Percentiles rank a stretch among this genome's conserved stretches.
Evolutionary conservation across 2,113 vertebrate species (phyloP).

Genomic region (Sylvilagus bachmani): DNA sequence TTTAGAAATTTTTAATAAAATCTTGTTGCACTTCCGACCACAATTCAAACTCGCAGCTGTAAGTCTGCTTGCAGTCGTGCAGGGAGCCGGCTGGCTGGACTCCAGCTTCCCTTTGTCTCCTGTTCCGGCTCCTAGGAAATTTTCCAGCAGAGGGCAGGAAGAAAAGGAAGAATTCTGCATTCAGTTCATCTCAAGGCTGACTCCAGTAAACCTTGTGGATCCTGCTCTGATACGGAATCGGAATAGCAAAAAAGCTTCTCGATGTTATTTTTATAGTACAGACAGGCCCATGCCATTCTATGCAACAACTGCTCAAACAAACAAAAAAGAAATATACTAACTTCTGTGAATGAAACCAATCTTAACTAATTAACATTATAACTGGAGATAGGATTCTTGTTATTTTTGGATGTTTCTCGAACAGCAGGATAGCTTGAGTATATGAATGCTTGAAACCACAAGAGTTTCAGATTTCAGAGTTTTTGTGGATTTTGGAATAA

Average conservation of each 20-base stretch:
- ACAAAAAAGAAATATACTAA: not conserved
- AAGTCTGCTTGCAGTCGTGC: not conserved
- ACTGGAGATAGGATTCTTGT: not conserved
- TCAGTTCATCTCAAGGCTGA: not conserved
- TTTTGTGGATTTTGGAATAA: too few relatives aligned
- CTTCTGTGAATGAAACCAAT: not conserved
- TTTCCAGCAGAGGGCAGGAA: slow-evolving; percentile 49
- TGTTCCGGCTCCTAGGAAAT: not conserved
- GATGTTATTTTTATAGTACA: not conserved
- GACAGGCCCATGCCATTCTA: not conserved
- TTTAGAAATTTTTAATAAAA: not conserved
- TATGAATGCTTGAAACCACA: too few relatives aligned
- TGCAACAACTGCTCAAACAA: not conserved
- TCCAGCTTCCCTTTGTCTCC: not conserved
- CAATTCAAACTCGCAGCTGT: not conserved
- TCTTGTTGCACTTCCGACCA: not conserved
- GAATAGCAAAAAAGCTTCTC: not conserved
- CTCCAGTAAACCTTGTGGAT: not conserved
- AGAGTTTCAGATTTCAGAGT: too few relatives aligned
- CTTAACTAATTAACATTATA: not conserved
- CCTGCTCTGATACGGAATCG: not conserved
- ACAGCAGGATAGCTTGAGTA: not conserved
- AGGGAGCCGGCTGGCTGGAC: not conserved
- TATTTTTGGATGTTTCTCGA: slow-evolving; percentile 21
- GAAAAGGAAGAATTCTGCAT: slow-evolving; percentile 1